These are phyloP conservation scores for Blera fallax DNA, from an alignment of 2,888 invertebrate species.

Conservation along the genomic window DNA sequence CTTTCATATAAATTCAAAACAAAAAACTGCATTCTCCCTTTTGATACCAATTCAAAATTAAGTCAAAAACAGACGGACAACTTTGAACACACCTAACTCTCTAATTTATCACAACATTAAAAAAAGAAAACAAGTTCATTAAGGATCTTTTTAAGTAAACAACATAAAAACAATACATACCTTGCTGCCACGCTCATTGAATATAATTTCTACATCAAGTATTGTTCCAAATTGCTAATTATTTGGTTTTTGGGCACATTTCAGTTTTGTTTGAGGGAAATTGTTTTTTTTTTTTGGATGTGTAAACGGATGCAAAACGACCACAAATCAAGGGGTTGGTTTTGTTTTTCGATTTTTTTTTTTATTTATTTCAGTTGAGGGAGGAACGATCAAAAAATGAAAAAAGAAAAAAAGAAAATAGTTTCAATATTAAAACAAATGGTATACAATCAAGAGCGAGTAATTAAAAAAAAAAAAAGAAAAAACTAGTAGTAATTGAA, in stretches of 20 bases:
- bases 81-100: slow-evolving; percentile 26
- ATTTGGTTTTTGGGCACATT: slow-evolving; percentile 67
- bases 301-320: slow-evolving; percentile 73
- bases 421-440: slow-evolving; percentile 68
- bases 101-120: slow-evolving; percentile 33
- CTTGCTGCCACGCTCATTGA: slow-evolving; percentile 99
- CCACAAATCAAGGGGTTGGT: slow-evolving; percentile 73
- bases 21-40: not conserved
- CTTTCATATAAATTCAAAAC: not conserved
- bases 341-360: slow-evolving; percentile 56
- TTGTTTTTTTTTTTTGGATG: slow-evolving; percentile 51
- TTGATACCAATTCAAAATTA: not conserved
- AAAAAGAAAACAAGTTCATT: slow-evolving; percentile 28
- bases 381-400: slow-evolving; percentile 73
- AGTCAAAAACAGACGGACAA: not conserved
- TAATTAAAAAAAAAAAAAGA: slow-evolving; percentile 22
- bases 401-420: slow-evolving; percentile 71
- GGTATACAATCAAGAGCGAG: slow-evolving; percentile 70
- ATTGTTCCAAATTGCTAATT: slow-evolving; percentile 98
- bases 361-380: slow-evolving; percentile 62
- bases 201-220: slow-evolving; percentile 99
- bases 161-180: slow-evolving; percentile 85
- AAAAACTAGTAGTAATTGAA: slow-evolving; percentile 41
- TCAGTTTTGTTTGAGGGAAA: slow-evolving; percentile 55
- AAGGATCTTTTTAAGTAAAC: slow-evolving; percentile 38